Evolutionary conservation across 2,797 vertebrate genomes (phyloP), one percentile per base, ranked within the genome.

Genomic region (Spea hammondii): DNA sequence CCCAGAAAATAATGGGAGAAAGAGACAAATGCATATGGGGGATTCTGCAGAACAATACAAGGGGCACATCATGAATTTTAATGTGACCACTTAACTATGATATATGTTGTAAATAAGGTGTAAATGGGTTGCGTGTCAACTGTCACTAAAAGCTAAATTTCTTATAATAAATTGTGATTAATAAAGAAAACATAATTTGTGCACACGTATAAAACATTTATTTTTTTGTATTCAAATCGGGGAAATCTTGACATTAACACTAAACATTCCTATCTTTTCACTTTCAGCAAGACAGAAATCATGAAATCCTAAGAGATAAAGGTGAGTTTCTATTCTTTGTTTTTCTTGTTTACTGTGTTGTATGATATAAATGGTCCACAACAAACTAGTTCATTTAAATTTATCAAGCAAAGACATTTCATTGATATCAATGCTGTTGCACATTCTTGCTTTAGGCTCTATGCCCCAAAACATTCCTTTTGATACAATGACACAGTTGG

Each of bases 211-310:
- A 45, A 5, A 6, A 45, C 69, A 72, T 48, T 72, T 57, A 17
- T 74, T 54, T 5, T 65, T 55, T 70, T 32, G 4, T n/a, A 59
- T 17, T 17, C 17, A 17, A 17, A 17, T 17, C 0, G 17, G 17
- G 17, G 17, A 17, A 17, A 17, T 11, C 11, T 5, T 10, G 11
- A 59, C 5, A 59, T 11, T 11, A 5, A 13, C 12, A 59, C 55
- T 59, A 59, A 62, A 62, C n/a, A 17, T 17, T 17, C 32, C 59
- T 46, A 60, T 68, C 11, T 82, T 73, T 68, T 62, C 65, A 5
- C 10, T 82, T 82, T 44, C 14, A 82, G 80, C 80, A 82, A 70
- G 80, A 82, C 65, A 62, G 65, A 74, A 60, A 77, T 70, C 80
- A 82, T 44, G 80, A 78, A 50, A 45, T 60, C 48, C 50, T 57